Conservation (phyloP, 2,888 invertebrate species). For the Lottia scabra region DNA sequence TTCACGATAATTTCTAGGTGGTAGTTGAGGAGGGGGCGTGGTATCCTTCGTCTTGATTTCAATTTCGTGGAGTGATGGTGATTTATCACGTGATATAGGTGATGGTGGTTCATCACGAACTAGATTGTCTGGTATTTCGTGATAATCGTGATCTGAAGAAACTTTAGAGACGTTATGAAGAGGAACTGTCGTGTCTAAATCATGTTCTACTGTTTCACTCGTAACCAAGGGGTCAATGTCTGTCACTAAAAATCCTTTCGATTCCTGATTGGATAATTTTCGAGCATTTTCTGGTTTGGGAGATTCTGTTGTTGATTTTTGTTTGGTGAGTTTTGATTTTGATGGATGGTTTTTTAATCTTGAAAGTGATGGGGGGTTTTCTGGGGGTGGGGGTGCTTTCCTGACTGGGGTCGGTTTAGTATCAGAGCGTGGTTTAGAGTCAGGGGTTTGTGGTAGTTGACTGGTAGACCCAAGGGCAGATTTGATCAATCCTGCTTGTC, state of each 20-base stretch:
- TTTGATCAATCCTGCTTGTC: neutral
- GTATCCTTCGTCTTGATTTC: slow-evolving; percentile 15
- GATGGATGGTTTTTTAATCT: no score
- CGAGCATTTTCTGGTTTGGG: slow-evolving; percentile 5
- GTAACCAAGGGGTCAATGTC: slow-evolving; percentile 1
- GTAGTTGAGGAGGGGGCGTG: slow-evolving; percentile 46
- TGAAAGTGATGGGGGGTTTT: slow-evolving; percentile 16
- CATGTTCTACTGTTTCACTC: neutral
- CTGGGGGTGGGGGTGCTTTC: slow-evolving; percentile 55
- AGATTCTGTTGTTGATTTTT: slow-evolving; percentile 18
- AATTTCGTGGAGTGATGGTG: no score
- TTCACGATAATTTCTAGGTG: slow-evolving; percentile 14
- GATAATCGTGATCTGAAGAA: slow-evolving; percentile 45
- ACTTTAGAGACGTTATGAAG: slow-evolving; percentile 2
- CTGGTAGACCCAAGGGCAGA: neutral
- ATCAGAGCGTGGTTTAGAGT: neutral
- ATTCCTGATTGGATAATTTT: neutral
- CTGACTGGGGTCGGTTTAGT: slow-evolving; percentile 39
- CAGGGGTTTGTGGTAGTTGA: no score
- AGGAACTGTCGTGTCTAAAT: slow-evolving; percentile 4
- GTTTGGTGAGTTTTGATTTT: no score
- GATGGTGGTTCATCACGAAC: neutral
- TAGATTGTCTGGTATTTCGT: slow-evolving; percentile 44
- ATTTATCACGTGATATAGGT: no score
- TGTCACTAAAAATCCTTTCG: neutral